Conservation (phyloP, 2,888 invertebrate genomes). For the Dusona sp. region DNA sequence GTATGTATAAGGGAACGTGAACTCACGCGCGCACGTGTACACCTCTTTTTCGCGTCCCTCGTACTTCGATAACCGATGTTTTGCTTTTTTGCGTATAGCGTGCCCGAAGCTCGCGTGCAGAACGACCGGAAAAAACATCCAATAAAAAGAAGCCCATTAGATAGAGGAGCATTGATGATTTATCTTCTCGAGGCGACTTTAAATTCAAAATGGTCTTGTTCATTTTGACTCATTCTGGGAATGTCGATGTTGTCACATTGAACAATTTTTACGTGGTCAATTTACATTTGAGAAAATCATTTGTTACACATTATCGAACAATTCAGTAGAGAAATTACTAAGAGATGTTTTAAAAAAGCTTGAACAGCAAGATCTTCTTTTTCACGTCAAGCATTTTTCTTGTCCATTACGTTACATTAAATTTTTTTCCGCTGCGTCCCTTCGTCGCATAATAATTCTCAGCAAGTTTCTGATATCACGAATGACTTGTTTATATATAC, state of each 20-base stretch:
- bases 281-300: not conserved
- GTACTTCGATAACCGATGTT: constrained; percentile 69
- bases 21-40: constrained; percentile 45
- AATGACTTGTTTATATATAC: constrained; percentile 6
- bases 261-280: not conserved
- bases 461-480: constrained; percentile 4
- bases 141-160: not conserved
- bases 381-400: constrained; percentile 10
- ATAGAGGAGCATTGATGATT: constrained; percentile 16
- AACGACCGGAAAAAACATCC: constrained; percentile 16
- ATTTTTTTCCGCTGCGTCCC: constrained; percentile 10
- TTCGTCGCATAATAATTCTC: constrained; percentile 24
- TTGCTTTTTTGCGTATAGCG: constrained; percentile 56
- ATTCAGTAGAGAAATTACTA: not conserved
- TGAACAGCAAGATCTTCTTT: not conserved
- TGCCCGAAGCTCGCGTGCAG: constrained; percentile 60
- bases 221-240: constrained; percentile 14
- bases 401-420: not conserved
- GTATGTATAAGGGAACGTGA: not conserved
- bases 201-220: constrained; percentile 14
- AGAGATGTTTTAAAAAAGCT: too few species aligned
- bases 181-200: not conserved
- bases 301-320: not conserved
- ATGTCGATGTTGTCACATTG: not conserved
- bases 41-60: constrained; percentile 43